Percentiles rank a stretch among this genome's conserved stretches.
phyloP scores from a whole-genome alignment of 1,140 invertebrate species.

The Drosophila lacteicornis region DNA sequence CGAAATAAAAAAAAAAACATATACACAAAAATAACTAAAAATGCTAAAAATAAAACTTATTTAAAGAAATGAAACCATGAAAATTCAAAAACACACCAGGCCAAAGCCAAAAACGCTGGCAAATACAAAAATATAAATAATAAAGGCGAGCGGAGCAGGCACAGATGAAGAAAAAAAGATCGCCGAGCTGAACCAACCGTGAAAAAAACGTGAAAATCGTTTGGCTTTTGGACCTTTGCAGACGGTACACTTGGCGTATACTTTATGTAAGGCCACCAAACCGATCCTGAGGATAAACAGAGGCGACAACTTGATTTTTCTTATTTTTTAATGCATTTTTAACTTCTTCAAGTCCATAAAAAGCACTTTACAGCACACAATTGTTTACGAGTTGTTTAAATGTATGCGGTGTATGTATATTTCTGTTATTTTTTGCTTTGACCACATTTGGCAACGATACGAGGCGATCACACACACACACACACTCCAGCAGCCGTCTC shows the following conservation, averaged over 20 bases:
- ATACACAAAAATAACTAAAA: slow-evolving; percentile 81
- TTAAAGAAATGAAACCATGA: slow-evolving; percentile 83
- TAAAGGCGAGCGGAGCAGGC: slow-evolving; percentile 41
- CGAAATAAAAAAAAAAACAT: slow-evolving; percentile 59
- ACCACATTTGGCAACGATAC: slow-evolving; percentile 75
- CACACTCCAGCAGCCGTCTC: slow-evolving; percentile 42
- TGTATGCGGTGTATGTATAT: slow-evolving; percentile 19
- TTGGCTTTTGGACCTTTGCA: slow-evolving; percentile 52
- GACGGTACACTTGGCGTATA: slow-evolving; percentile 38
- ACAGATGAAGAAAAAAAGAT: slow-evolving; percentile 10
- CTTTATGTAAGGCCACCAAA: slow-evolving; percentile 33
- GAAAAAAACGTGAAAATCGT: slow-evolving; percentile 22
- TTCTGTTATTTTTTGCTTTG: slow-evolving; percentile 56
- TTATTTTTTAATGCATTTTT: slow-evolving; percentile 16
- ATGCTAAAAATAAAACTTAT: slow-evolving; percentile 82
- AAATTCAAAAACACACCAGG: slow-evolving; percentile 72
- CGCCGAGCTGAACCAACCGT: slow-evolving; percentile 33
- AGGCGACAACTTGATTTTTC: slow-evolving; percentile 47
- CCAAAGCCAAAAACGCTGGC: slow-evolving; percentile 71
- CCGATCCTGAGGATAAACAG: slow-evolving; percentile 39
- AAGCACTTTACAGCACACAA: slow-evolving; percentile 69
- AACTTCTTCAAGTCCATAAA: slow-evolving; percentile 62
- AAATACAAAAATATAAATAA: slow-evolving; percentile 78
- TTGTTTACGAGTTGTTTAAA: slow-evolving; percentile 12
- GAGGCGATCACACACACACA: slow-evolving; percentile 52